A percentile compares a stretch with the other conserved stretches of the same genome.
Evolutionary conservation across 2,113 vertebrate species (phyloP).

Genomic region (Edolisoma coerulescens): DNA sequence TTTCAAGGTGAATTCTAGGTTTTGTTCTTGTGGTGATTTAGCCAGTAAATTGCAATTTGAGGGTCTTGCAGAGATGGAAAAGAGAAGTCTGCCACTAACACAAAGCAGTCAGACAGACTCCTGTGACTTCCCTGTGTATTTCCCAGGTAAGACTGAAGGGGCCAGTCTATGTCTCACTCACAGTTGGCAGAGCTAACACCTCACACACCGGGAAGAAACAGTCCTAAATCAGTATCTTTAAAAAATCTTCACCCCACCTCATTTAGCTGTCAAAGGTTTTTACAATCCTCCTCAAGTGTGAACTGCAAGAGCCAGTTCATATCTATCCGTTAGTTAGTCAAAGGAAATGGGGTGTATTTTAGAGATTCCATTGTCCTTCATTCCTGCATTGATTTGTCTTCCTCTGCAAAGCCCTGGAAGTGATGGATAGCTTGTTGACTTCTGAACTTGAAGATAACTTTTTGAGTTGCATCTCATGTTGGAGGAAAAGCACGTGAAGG

Average conservation of each 20-base stretch:
- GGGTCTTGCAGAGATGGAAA: background rate
- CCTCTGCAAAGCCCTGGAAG: background rate
- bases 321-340: background rate
- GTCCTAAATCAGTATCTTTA: background rate
- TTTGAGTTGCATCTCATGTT: background rate
- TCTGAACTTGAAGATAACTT: conserved; percentile 2
- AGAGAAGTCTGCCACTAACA: background rate
- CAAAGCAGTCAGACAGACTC: background rate
- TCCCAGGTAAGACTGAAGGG: background rate
- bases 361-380: conserved; percentile 12
- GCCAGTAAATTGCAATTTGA: background rate
- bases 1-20: background rate
- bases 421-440: conserved; percentile 2
- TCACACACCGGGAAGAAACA: background rate
- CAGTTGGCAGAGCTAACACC: background rate
- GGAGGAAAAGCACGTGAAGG: background rate
- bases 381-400: background rate
- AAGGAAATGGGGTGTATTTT: background rate
- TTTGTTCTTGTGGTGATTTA: background rate
- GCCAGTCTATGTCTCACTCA: background rate
- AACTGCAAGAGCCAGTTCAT: background rate
- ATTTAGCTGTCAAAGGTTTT: conserved; percentile 1
- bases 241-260: background rate
- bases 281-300: background rate
- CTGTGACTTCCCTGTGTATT: background rate